Percentiles rank a stretch among this genome's conserved stretches.
These are phyloP conservation scores for Chaetorhynchus papuensis DNA, from an alignment of 2,113 vertebrate species.

Conservation along the genomic window DNA sequence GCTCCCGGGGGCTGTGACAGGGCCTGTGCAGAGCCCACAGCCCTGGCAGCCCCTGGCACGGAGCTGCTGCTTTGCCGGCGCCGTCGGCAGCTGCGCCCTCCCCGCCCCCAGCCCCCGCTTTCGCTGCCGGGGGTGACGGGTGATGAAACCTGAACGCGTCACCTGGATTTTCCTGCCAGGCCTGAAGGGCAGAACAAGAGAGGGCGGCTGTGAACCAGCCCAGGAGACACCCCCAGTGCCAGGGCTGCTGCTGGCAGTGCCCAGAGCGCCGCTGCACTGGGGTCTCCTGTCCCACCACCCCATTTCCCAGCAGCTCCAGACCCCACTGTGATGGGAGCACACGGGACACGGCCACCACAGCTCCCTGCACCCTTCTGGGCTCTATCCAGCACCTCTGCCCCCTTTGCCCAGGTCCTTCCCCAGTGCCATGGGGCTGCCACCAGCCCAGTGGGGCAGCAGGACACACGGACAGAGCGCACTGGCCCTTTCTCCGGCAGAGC, in stretches of 20 bases:
- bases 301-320: not conserved
- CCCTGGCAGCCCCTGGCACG: fast-evolving
- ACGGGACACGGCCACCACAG: fast-evolving
- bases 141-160: fast-evolving
- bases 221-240: not conserved
- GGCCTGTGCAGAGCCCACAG: not conserved
- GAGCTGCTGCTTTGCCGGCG: fast-evolving
- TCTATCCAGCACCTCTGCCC: not conserved
- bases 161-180: not conserved
- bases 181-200: not conserved
- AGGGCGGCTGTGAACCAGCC: fast-evolving
- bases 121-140: not conserved
- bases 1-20: not conserved
- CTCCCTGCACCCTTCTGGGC: fast-evolving
- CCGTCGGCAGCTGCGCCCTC: not conserved
- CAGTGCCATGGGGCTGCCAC: not conserved
- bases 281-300: not conserved
- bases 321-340: fast-evolving
- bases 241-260: not conserved
- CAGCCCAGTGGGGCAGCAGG: not conserved
- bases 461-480: fast-evolving
- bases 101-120: not conserved
- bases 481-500: not conserved
- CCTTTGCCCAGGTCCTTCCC: not conserved
- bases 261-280: fast-evolving